Evolutionary conservation across 2,888 invertebrate genomes (phyloP), one percentile per base, ranked within the genome.

Genomic region (Brenthis ino): DNA sequence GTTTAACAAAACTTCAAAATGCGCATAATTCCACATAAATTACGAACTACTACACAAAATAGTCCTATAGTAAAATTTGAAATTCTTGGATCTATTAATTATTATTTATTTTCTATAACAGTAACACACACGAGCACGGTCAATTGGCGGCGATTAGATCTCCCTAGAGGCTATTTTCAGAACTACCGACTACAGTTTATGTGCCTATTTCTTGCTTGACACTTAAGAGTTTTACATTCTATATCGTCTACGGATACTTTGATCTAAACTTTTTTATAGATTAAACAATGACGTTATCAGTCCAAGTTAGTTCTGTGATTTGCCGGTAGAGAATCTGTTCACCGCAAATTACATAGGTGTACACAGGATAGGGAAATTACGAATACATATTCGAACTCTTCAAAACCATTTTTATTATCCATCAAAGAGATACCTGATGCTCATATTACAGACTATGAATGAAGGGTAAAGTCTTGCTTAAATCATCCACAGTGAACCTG

Each of bases 401-500:
- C 57, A 69, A 69, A 67, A 65, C 43, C 43, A 65, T 68, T 50
- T 50, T 64, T 64, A 66, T 68, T 73, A 74, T 63, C 72, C 65
- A 69, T 69, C 68, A 68, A 73, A 67, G 79, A 81, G 78, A 84
- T 89, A 90, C 87, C 88, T 88, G 86, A 77, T 74, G 72, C 80
- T 82, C 80, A 79, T 82, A 60, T 89, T 91, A 93, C 83, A 93
- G 87, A 88, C 87, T 89, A 91, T 88, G 93, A 77, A 93, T 88
- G 84, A 84, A 92, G 77, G 93, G 93, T 84, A 91, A 86, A 79
- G 87, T 89, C 86, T 82, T 88, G 89, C 91, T 90, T 82, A 91
- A 78, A 82, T 88, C 89, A 77, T 84, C 91, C 85, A 93, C 88
- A 81, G 88, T 87, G 83, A 93, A 82, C 72, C 79, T 80, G 85